A percentile compares a stretch with the other conserved stretches of the same genome.
phyloP scores from a whole-genome alignment of 2,888 invertebrate species.

The Drosophila melanosoma region DNA sequence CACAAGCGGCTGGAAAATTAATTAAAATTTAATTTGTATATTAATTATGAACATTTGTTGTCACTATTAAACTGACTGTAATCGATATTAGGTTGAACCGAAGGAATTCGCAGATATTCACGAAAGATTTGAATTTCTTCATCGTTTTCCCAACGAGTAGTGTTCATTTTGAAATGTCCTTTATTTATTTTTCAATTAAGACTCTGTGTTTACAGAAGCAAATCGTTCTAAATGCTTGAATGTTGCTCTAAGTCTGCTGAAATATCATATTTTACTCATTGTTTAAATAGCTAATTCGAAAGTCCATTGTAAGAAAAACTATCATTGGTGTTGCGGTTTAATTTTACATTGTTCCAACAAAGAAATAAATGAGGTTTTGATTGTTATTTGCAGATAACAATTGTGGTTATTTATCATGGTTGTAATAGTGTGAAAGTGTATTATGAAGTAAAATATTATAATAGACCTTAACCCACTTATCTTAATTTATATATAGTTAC shows the following conservation, averaged over 20 bases:
- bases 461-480: background rate
- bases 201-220: background rate
- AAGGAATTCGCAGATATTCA: constrained; percentile 92
- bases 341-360: background rate
- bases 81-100: constrained; percentile 93
- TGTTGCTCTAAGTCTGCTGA: background rate
- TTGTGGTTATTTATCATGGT: constrained; percentile 14
- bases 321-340: background rate
- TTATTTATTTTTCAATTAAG: background rate
- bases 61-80: constrained; percentile 87
- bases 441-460: background rate
- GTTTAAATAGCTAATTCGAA: constrained; percentile 11
- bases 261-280: too few relatives aligned
- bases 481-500: background rate
- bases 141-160: constrained; percentile 83
- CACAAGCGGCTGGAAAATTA: constrained; percentile 88
- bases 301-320: background rate
- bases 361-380: constrained; percentile 11
- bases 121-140: constrained; percentile 90
- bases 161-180: constrained; percentile 39
- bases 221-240: background rate
- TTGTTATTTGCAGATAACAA: constrained; percentile 3
- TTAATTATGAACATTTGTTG: background rate
- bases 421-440: background rate
- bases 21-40: background rate